Evolutionary conservation across 2,113 vertebrate genomes (phyloP), one percentile per base, ranked within the genome.

Genomic region (Hystrix cristata): DNA sequence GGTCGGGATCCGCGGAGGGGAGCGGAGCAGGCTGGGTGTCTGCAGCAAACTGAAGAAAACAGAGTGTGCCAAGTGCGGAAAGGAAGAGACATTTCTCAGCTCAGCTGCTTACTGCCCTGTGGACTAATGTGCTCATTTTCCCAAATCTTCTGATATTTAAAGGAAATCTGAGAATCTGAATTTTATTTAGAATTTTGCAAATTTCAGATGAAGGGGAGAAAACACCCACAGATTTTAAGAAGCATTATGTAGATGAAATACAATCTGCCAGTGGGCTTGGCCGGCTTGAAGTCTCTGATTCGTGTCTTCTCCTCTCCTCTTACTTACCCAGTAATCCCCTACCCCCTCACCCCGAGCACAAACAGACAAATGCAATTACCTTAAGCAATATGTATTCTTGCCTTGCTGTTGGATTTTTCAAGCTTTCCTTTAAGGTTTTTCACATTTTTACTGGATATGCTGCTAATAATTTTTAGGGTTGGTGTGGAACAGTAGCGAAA

Each of bases 131-230:
- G 34, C 87, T 72, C 34, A 27, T 27, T 78, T 89, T 76, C 31
- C 59, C 48, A 87, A 60, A 31, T 72, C 38, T 64, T 57, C 57
- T 46, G n/a, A 71, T 53, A 72, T 31, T 78, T 74, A 80, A 82
- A 94, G 87, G n/a, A 92, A 82, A 51, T n/a, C 67, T 19, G 80
- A 74, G 46, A 43, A 79, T 74, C 62, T 85, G 11, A 3, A n/a
- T 86, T 95, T 83, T 86, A 67, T 46, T 55, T 80, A n/a, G 57
- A 62, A 85, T 21, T 81, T 90, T 88, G 31, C 16, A 69, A 55
- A 38, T 92, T 91, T 59, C 76, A 79, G 96, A 27, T 34, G 27
- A 57, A 19, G 19, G 38, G 3, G 2, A 8, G 62, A 57, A 80
- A 76, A 78, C 38, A 0, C 21, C 31, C 38, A 27, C 7, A 74